A percentile compares a stretch with the other conserved stretches of the same genome.
Conservation (phyloP, 2,888 invertebrate genomes). For the Mesorhabditis sp. region DNA sequence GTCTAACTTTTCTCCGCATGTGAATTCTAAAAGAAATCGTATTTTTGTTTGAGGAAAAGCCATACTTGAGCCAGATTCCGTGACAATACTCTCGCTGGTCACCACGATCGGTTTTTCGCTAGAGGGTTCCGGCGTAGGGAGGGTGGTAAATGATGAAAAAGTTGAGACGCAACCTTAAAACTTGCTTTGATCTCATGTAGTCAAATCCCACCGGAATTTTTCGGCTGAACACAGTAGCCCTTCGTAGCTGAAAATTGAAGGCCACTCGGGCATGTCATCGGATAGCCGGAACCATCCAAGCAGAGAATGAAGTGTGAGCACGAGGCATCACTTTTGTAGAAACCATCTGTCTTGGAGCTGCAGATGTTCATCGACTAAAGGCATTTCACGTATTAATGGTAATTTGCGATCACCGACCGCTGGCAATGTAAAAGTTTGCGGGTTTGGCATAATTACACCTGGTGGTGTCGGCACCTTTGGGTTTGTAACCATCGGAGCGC, state of each 20-base stretch:
- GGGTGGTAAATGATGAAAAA: slow-evolving; percentile 15
- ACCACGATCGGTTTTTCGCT: background rate
- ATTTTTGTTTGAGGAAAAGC: too few species aligned
- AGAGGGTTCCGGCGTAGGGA: slow-evolving; percentile 18
- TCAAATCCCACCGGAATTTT: slow-evolving; percentile 21
- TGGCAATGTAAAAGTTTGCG: background rate
- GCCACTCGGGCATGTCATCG: slow-evolving; percentile 40
- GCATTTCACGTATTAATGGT: slow-evolving; percentile 13
- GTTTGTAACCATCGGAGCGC: slow-evolving; percentile 17
- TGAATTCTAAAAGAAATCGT: slow-evolving; percentile 15
- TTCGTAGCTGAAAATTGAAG: slow-evolving; percentile 39
- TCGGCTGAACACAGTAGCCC: slow-evolving; percentile 34
- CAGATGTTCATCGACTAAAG: slow-evolving; percentile 14
- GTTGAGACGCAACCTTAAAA: slow-evolving; percentile 11
- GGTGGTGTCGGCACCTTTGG: slow-evolving; percentile 16
- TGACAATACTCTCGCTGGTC: too few species aligned
- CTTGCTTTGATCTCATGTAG: background rate
- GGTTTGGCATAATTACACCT: background rate
- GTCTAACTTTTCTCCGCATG: background rate
- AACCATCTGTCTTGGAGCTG: slow-evolving; percentile 32
- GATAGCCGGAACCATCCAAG: slow-evolving; percentile 32
- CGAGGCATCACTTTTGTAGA: slow-evolving; percentile 24
- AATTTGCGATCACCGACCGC: background rate
- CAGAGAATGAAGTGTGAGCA: slow-evolving; percentile 46
- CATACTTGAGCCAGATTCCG: too few species aligned